phyloP scores from a whole-genome alignment of 2,888 invertebrate species.

The Xestoiulus laeticollis region DNA sequence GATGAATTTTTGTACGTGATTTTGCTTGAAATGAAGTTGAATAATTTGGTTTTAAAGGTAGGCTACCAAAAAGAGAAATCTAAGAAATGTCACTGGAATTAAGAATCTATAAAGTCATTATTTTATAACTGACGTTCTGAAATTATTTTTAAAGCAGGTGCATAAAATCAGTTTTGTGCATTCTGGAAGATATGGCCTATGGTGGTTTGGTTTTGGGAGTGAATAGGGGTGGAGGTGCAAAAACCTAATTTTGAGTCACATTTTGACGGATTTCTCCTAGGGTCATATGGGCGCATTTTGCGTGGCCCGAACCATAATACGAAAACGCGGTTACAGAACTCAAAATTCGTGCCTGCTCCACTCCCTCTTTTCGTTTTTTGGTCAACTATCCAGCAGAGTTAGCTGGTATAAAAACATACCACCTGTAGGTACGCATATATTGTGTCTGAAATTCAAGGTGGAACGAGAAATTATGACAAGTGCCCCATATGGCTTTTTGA shows the following conservation, averaged over 20 bases:
- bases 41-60: too few relatives aligned
- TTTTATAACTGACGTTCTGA: not conserved
- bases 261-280: not conserved
- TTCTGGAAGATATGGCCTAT: not conserved
- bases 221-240: not conserved
- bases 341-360: constrained; percentile 8
- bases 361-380: not conserved
- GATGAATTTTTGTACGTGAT: too few relatives aligned
- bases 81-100: too few relatives aligned
- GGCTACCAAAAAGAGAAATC: too few relatives aligned
- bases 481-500: constrained; percentile 27
- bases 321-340: not conserved
- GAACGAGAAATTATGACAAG: constrained; percentile 23
- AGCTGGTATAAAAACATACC: not conserved
- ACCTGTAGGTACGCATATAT: not conserved
- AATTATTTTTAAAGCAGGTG: not conserved
- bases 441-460: constrained; percentile 28
- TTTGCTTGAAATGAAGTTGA: too few relatives aligned
- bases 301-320: not conserved
- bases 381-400: constrained; percentile 2
- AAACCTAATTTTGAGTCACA: not conserved
- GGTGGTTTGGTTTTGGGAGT: not conserved
- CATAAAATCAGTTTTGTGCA: not conserved
- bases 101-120: too few relatives aligned
- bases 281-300: not conserved